A percentile compares a stretch with the other conserved stretches of the same genome.
These are phyloP conservation scores for Drosophila kanekoi DNA, from an alignment of 2,888 invertebrate species.

Conservation along the genomic window DNA sequence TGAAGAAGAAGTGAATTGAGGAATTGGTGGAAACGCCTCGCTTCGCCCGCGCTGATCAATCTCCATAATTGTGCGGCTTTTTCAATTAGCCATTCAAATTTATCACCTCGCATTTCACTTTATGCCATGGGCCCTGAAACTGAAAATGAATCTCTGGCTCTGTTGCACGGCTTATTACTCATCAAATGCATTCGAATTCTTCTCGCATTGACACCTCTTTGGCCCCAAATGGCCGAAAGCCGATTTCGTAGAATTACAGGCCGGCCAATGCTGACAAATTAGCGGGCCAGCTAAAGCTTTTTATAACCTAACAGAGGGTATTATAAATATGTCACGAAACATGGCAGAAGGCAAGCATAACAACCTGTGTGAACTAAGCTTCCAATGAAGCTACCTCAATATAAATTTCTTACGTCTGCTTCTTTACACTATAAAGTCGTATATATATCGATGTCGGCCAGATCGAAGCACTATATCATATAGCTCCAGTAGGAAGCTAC, in stretches of 20 bases:
- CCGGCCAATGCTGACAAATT: conserved; percentile 71
- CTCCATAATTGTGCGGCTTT: conserved; percentile 59
- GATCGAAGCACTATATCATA: not conserved
- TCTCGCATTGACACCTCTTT: conserved; percentile 77
- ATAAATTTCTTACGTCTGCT: not conserved
- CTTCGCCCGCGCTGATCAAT: too few species aligned
- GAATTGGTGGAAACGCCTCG: conserved; percentile 13
- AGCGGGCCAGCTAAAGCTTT: conserved; percentile 46
- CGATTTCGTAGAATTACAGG: conserved; percentile 77
- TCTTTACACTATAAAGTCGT: too few species aligned
- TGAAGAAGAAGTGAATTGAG: not conserved
- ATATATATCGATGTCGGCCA: not conserved
- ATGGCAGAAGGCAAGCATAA: not conserved
- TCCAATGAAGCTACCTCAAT: not conserved
- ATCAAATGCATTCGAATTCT: conserved; percentile 73
- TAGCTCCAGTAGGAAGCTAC: not conserved
- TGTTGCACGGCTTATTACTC: conserved; percentile 65
- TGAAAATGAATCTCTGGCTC: conserved; percentile 7
- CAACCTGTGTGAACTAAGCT: not conserved
- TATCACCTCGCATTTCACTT: conserved; percentile 49
- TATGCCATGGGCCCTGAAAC: conserved; percentile 2
- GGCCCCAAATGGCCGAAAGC: conserved; percentile 59
- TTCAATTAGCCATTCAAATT: conserved; percentile 67
- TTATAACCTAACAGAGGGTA: conserved; percentile 5
- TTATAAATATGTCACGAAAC: not conserved